Conservation (phyloP, 1,140 invertebrate species). For the Bombus difficillimus region DNA sequence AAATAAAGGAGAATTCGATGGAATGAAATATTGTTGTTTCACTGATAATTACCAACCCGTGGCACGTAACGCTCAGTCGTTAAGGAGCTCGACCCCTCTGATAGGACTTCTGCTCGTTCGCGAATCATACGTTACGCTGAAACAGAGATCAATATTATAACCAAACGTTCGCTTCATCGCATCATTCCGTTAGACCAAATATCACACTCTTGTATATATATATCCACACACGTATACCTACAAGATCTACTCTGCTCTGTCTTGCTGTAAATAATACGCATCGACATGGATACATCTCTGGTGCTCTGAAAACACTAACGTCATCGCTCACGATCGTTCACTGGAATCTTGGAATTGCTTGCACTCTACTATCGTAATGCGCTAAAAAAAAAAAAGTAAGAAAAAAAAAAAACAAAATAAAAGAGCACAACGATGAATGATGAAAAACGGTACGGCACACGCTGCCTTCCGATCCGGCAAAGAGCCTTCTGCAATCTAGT, state of each 20-base stretch:
- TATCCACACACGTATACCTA: conserved; percentile 78
- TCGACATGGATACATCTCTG: conserved; percentile 79
- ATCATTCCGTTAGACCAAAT: conserved; percentile 85
- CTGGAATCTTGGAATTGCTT: conserved; percentile 82
- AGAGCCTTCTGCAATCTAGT: conserved; percentile 17
- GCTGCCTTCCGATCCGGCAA: conserved; percentile 6
- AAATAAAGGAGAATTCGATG: conserved; percentile 62
- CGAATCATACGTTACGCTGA: conserved; percentile 56
- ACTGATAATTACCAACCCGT: conserved; percentile 39
- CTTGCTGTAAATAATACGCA: conserved; percentile 82
- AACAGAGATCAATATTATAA: conserved; percentile 82
- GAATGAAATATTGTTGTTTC: conserved; percentile 28
- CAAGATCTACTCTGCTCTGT: conserved; percentile 81
- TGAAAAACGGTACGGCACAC: conserved; percentile 13
- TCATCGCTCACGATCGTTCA: conserved; percentile 81
- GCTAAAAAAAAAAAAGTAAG: conserved; percentile 53
- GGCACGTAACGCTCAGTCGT: conserved; percentile 39
- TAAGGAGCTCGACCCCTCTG: background rate
- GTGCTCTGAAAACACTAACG: conserved; percentile 81
- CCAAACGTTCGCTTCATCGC: conserved; percentile 83
- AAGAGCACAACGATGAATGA: conserved; percentile 56
- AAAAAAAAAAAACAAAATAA: conserved; percentile 54
- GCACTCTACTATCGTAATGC: conserved; percentile 77
- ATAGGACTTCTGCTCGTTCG: background rate
- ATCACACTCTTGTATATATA: conserved; percentile 79